Conservation (phyloP, 2,888 invertebrate species). For the Drosophila rellima region DNA sequence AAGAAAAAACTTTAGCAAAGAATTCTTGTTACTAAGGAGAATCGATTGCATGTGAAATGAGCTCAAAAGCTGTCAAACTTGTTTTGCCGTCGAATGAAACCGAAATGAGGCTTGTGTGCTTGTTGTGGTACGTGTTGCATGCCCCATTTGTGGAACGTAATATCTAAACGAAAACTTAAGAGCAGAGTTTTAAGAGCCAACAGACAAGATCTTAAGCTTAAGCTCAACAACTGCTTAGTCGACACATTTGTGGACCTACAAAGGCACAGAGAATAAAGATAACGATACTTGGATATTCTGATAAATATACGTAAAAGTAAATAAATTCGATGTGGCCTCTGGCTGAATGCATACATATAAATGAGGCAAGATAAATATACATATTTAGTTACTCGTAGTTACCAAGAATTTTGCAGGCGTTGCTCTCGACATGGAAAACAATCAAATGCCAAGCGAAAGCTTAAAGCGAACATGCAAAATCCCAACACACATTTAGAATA, state of each 20-base stretch:
- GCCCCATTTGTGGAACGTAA: slow-evolving; percentile 61
- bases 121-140: slow-evolving; percentile 68
- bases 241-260: slow-evolving; percentile 60
- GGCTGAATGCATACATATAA: slow-evolving; percentile 75
- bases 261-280: slow-evolving; percentile 37
- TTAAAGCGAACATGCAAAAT: slow-evolving; percentile 58
- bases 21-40: slow-evolving; percentile 47
- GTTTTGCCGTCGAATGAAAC: slow-evolving; percentile 70
- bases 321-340: slow-evolving; percentile 37
- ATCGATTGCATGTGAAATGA: slow-evolving; percentile 50
- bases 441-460: slow-evolving; percentile 66
- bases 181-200: slow-evolving; percentile 45
- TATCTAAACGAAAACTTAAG: slow-evolving; percentile 46
- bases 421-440: slow-evolving; percentile 62
- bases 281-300: slow-evolving; percentile 37
- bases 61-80: slow-evolving; percentile 69
- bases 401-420: slow-evolving; percentile 37
- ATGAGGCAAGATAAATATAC: slow-evolving; percentile 59
- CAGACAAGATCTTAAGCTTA: slow-evolving; percentile 26
- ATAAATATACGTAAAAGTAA: slow-evolving; percentile 28
- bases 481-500: slow-evolving; percentile 12
- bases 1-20: not conserved
- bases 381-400: slow-evolving; percentile 23
- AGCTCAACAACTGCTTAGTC: slow-evolving; percentile 38
- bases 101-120: slow-evolving; percentile 69